Base-by-base conservation (phyloP, 2,113 vertebrate genomes). In the Centropus bengalensis region DNA sequence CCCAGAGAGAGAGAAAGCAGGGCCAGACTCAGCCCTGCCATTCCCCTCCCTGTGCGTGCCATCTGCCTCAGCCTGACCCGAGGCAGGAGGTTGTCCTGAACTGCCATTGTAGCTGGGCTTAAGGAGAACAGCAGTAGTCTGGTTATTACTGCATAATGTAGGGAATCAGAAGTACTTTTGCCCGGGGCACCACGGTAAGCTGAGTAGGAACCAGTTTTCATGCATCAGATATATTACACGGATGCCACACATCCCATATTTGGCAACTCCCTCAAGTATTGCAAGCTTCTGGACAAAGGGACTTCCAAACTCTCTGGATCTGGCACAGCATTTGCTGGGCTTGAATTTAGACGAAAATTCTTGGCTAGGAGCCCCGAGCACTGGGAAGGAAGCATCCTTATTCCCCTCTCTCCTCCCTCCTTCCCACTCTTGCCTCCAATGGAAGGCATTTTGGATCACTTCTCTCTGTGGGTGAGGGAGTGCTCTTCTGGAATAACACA, bases 231-330 rank as follows among this genome's bases (percentile, higher is more conserved):
- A 51, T 55, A 90, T 74, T 75, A 93, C 80, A 67, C 23, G 76
- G 90, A 93, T 97, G 73, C 94, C 92, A 91, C 95, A 82, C 80
- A 94, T 90, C 93, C 86, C 94, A 79, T 36, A 36, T 94, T 93
- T 95, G 94, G 93, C 94, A 93, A 68, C 80, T 93, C 62, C 77
- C 80, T 63, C 76, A 45, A 38, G 47, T 91, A 84, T 73, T 63
- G 93, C 78, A 82, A 92, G 47, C 73, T 83, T 49, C 85, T 97
- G 95, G 85, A 95, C 90, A 95, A 91, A 96, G 73, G 94, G 96
- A 86, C 95, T 96, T 77, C 80, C 88, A 88, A 95, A 96, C 79
- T 93, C 90, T 71, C 55, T 76, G 88, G 45, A 83, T 96, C 88
- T 88, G 82, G 90, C 92, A 94, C 62, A 82, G 90, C 52, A 52